These are phyloP conservation scores for Scomber japonicus DNA, from an alignment of 2,113 vertebrate species.

Conservation along the genomic window DNA sequence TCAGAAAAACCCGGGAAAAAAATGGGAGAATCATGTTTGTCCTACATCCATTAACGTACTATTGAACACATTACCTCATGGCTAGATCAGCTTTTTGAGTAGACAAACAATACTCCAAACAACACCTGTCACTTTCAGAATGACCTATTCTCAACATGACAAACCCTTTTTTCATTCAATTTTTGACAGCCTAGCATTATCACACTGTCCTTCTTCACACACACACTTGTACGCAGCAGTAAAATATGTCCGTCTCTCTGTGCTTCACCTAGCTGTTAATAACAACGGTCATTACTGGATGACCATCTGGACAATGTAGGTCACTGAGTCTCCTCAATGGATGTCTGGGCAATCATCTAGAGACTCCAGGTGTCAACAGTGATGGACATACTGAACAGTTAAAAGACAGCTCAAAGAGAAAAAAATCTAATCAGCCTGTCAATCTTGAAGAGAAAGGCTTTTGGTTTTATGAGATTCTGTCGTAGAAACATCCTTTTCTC, in stretches of 20 bases:
- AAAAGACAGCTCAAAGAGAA: background rate
- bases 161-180: background rate
- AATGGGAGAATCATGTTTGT: background rate
- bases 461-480: background rate
- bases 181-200: background rate
- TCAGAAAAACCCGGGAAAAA: background rate
- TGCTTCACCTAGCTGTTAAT: background rate
- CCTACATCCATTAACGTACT: rapidly evolving
- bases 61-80: background rate
- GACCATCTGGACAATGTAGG: background rate
- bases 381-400: background rate
- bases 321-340: conserved; percentile 13
- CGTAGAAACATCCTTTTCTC: background rate
- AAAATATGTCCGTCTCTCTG: background rate
- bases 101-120: conserved; percentile 13
- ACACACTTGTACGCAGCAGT: rapidly evolving
- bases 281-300: rapidly evolving
- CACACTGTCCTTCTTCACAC: background rate
- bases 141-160: background rate
- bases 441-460: background rate
- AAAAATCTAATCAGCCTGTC: background rate
- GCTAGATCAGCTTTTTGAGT: background rate
- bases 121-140: background rate
- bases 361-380: rapidly evolving
- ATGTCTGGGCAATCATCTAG: background rate